A percentile compares a stretch with the other conserved stretches of the same genome.
phyloP scores from a whole-genome alignment of 1,140 invertebrate genomes.

The Drosophila saltans region DNA sequence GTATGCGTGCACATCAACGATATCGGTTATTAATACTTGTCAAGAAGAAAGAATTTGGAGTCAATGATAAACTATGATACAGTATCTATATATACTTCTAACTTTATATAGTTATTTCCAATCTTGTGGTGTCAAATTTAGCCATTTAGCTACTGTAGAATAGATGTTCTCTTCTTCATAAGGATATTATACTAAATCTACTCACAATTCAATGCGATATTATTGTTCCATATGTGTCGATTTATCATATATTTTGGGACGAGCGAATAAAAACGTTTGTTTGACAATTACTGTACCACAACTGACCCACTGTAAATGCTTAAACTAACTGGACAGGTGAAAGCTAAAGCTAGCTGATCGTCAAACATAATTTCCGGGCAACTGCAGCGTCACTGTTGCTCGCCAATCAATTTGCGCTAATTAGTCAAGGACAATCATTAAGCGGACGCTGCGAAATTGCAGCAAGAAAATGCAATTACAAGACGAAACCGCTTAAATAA shows the following conservation, averaged over 20 bases:
- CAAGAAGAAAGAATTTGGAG: too few species aligned
- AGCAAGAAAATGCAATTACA: constrained; percentile 60
- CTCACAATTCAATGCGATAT: not conserved
- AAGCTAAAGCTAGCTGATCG: too few species aligned
- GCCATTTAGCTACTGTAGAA: too few species aligned
- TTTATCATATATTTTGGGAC: not conserved
- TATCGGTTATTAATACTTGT: too few species aligned
- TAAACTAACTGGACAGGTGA: not conserved
- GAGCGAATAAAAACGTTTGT: not conserved
- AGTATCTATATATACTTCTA: too few species aligned
- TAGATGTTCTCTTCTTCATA: too few species aligned
- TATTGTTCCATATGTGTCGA: too few species aligned
- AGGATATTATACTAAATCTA: not conserved
- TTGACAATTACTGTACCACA: not conserved
- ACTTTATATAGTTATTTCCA: too few species aligned
- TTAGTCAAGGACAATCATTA: constrained; percentile 68
- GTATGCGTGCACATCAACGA: too few species aligned
- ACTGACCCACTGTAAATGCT: not conserved
- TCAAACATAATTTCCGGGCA: not conserved
- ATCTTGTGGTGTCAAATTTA: too few species aligned
- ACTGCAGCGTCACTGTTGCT: constrained; percentile 34
- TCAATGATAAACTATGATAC: too few species aligned
- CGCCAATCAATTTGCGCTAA: constrained; percentile 54
- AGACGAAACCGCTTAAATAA: constrained; percentile 66
- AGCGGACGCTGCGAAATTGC: constrained; percentile 55